These are phyloP conservation scores for Pseudobourletiella spinata DNA, from an alignment of 1,140 invertebrate species.

Conservation along the genomic window DNA sequence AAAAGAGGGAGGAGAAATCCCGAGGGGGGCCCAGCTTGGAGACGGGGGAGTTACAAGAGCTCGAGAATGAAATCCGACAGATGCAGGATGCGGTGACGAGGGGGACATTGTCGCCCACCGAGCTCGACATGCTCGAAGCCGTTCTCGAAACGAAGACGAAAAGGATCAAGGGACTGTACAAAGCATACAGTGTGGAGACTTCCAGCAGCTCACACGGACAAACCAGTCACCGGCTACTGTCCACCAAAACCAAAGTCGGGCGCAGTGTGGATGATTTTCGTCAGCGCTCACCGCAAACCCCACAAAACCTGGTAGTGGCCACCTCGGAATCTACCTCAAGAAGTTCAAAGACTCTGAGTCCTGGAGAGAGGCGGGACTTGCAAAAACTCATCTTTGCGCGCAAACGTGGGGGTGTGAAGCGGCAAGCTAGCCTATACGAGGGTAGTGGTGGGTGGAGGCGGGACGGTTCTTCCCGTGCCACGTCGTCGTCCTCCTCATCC, in stretches of 20 bases:
- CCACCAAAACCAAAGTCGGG: constrained; percentile 9
- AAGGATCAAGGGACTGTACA: constrained; percentile 28
- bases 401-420: constrained; percentile 14
- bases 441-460: background rate
- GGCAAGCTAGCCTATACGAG: constrained; percentile 29
- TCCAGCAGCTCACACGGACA: background rate
- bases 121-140: constrained; percentile 36
- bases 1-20: constrained; percentile 46
- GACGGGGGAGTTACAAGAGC: constrained; percentile 21
- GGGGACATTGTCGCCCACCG: constrained; percentile 29
- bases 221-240: background rate
- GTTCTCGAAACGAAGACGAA: constrained; percentile 25
- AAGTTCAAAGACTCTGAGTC: constrained; percentile 10
- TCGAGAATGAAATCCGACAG: constrained; percentile 34
- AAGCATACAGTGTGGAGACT: constrained; percentile 34
- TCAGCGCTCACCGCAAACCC: background rate
- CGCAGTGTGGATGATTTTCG: constrained; percentile 26
- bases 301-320: background rate
- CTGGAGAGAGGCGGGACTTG: constrained; percentile 22
- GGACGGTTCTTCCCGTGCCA: background rate
- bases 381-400: constrained; percentile 16
- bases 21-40: background rate
- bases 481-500: background rate
- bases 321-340: background rate
- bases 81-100: constrained; percentile 28